Conservation (phyloP, 2,888 invertebrate genomes). For the Ptychoptera albimana region DNA sequence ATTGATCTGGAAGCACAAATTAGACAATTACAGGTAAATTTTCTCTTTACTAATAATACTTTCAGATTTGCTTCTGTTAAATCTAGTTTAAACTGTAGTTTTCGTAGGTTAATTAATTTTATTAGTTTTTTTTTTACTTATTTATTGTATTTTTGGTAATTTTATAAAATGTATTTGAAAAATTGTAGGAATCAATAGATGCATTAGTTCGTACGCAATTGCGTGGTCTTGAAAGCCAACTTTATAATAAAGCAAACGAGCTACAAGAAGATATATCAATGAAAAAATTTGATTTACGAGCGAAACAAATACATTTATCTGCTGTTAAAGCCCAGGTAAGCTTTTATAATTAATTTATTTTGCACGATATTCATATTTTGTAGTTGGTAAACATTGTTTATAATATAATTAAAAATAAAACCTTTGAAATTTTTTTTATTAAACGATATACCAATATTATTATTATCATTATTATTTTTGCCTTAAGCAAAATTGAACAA, state of each 20-base stretch:
- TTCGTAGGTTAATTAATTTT: not conserved
- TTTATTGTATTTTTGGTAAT: not conserved
- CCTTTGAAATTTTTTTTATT: no score
- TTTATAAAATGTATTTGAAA: not conserved
- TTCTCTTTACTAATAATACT: not conserved
- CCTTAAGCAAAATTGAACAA: no score
- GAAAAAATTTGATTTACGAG: conserved; percentile 84
- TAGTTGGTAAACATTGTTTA: no score
- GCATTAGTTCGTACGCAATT: conserved; percentile 65
- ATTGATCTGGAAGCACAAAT: conserved; percentile 74
- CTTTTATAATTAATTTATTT: conserved; percentile 11
- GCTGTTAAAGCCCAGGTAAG: conserved; percentile 84
- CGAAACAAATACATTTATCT: conserved; percentile 78
- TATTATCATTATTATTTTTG: no score
- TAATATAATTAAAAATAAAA: no score
- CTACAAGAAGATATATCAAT: conserved; percentile 88
- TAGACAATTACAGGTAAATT: conserved; percentile 52
- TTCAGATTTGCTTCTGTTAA: not conserved
- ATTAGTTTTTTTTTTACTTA: not conserved
- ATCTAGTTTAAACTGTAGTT: no score
- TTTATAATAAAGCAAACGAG: conserved; percentile 89
- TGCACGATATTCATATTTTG: no score
- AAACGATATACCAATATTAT: no score
- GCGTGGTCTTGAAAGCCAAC: conserved; percentile 58
- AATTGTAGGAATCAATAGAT: conserved; percentile 62